These are phyloP conservation scores for Mirza zaza DNA, from an alignment of 2,113 vertebrate species.

Conservation along the genomic window DNA sequence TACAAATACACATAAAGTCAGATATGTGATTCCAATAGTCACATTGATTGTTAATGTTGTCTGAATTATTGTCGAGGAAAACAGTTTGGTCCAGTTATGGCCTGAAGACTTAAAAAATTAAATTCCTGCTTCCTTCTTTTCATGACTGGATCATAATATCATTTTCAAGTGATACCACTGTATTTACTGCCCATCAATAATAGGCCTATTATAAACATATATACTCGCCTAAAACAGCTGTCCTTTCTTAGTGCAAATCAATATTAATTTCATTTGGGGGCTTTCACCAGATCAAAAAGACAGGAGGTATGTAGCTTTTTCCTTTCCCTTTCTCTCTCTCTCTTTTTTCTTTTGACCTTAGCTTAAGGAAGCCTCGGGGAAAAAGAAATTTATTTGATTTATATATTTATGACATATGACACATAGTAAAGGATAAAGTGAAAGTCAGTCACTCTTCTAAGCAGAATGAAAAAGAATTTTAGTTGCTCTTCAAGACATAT, in stretches of 20 bases:
- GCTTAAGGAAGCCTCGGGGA: background rate
- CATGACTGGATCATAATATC: background rate
- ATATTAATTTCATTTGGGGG: constrained; percentile 55
- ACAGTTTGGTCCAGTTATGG: background rate
- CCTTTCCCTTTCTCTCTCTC: background rate
- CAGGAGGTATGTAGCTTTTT: background rate
- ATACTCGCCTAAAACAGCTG: background rate
- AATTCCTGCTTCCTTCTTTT: constrained; percentile 27
- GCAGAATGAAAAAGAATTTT: constrained; percentile 65
- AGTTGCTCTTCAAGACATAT: background rate
- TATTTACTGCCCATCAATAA: constrained; percentile 28
- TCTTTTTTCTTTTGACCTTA: background rate
- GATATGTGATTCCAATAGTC: background rate
- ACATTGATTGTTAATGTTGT: background rate
- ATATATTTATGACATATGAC: background rate
- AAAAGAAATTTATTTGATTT: background rate
- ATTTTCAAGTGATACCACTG: background rate
- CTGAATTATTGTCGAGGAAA: constrained; percentile 25
- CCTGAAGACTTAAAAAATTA: constrained; percentile 35
- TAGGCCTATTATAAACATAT: background rate
- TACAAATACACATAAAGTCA: background rate
- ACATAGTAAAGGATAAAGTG: background rate
- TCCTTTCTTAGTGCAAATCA: constrained; percentile 53
- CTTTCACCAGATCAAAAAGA: constrained; percentile 44
- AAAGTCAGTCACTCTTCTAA: constrained; percentile 39